Conservation (phyloP, 2,888 invertebrate genomes). For the Brassicogethes aeneus region DNA sequence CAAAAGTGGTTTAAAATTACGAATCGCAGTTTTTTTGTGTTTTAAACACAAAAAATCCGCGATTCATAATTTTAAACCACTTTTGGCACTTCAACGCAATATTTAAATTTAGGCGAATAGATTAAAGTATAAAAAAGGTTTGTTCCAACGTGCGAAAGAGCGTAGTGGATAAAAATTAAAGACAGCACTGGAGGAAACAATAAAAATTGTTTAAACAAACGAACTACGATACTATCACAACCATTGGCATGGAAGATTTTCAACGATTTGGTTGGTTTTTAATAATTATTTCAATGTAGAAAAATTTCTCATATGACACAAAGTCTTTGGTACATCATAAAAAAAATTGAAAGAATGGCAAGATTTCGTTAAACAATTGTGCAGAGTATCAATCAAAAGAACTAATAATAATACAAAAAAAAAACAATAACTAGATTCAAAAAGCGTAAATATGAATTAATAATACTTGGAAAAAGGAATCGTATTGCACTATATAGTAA, state of each 20-base stretch:
- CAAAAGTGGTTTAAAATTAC: too few relatives aligned
- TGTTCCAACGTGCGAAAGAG: too few relatives aligned
- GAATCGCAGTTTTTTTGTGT: too few relatives aligned
- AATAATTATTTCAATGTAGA: not conserved
- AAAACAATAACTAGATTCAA: conserved; percentile 26
- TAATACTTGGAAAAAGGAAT: conserved; percentile 35
- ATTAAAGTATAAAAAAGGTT: too few relatives aligned
- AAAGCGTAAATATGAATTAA: conserved; percentile 31
- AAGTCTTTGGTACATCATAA: conserved; percentile 40
- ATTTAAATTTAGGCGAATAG: too few relatives aligned
- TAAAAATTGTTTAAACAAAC: too few relatives aligned
- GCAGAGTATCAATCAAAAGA: conserved; percentile 18
- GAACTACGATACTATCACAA: conserved; percentile 40
- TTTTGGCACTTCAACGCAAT: too few relatives aligned
- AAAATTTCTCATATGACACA: conserved; percentile 32
- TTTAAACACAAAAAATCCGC: too few relatives aligned
- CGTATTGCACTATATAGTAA: conserved; percentile 40
- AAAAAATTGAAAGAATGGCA: conserved; percentile 24
- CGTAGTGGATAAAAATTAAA: too few relatives aligned
- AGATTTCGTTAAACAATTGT: conserved; percentile 23
- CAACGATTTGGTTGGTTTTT: too few relatives aligned
- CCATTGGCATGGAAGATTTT: conserved; percentile 41
- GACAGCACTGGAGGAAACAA: too few relatives aligned
- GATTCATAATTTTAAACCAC: too few relatives aligned
- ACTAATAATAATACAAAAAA: conserved; percentile 14